These are phyloP conservation scores for Drosophila lowei DNA, from an alignment of 1,140 invertebrate genomes.

Conservation along the genomic window DNA sequence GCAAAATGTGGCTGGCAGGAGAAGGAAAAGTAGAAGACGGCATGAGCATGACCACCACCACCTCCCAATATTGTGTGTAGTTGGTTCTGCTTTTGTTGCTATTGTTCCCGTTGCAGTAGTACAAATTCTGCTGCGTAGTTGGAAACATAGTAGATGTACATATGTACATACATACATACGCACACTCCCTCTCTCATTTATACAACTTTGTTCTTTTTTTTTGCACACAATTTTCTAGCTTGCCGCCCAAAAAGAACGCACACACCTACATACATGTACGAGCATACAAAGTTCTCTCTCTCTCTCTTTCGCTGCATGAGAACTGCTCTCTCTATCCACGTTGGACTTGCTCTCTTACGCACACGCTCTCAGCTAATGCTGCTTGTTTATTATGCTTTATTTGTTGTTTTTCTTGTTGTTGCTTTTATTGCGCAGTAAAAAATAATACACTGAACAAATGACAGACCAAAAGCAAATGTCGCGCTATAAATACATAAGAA, in stretches of 20 bases:
- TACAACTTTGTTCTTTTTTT: conserved; percentile 50
- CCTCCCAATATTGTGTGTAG: conserved; percentile 30
- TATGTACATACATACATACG: conserved; percentile 16
- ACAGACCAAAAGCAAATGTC: conserved; percentile 31
- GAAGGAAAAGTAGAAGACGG: conserved; percentile 24
- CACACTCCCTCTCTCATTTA: conserved; percentile 31
- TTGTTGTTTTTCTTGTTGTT: conserved; percentile 59
- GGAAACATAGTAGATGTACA: conserved; percentile 45
- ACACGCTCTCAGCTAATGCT: conserved; percentile 54
- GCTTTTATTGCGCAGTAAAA: conserved; percentile 76
- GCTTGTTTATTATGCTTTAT: conserved; percentile 74
- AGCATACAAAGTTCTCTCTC: conserved; percentile 4
- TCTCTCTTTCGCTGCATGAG: background rate
- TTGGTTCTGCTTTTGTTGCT: conserved; percentile 14
- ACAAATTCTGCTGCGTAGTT: conserved; percentile 73
- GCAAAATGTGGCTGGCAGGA: conserved; percentile 54
- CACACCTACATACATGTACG: conserved; percentile 16
- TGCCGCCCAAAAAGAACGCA: conserved; percentile 18
- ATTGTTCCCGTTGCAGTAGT: conserved; percentile 41
- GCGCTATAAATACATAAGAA: conserved; percentile 59
- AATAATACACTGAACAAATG: conserved; percentile 39
- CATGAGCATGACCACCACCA: conserved; percentile 23
- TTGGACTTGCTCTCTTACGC: conserved; percentile 17
- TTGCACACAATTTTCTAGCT: conserved; percentile 52
- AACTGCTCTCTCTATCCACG: conserved; percentile 2